Evolutionary conservation across 1,140 invertebrate genomes (phyloP).

Genomic region (Euborellia annulipes): DNA sequence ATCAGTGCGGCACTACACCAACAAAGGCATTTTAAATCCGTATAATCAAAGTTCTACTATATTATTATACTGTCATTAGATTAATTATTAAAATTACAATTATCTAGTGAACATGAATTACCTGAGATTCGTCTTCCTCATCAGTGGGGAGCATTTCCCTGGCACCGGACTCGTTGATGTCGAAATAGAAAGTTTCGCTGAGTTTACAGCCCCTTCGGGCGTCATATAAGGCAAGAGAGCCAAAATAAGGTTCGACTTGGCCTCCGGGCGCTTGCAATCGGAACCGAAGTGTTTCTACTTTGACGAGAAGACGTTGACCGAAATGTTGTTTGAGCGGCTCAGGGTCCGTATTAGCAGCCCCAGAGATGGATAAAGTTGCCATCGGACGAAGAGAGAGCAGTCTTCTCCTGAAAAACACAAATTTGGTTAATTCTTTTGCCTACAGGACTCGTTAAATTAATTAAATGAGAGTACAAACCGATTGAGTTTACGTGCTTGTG

Average conservation of each 20-base stretch:
- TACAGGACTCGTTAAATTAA: conserved; percentile 7
- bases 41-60: too few species aligned
- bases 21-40: too few species aligned
- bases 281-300: conserved; percentile 67
- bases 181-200: conserved; percentile 86
- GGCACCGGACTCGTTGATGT: conserved; percentile 58
- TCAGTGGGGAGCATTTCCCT: conserved; percentile 33
- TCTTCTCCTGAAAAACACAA: conserved; percentile 15
- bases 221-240: conserved; percentile 74
- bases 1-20: too few species aligned
- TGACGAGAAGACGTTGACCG: conserved; percentile 64
- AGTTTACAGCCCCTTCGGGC: conserved; percentile 68
- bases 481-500: conserved; percentile 57
- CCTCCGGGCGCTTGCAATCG: conserved; percentile 52
- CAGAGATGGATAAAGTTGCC: too few species aligned
- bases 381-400: too few species aligned
- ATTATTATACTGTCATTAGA: too few species aligned
- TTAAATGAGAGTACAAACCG: too few species aligned
- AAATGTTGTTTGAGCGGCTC: conserved; percentile 41
- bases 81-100: too few species aligned
- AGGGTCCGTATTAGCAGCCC: too few species aligned
- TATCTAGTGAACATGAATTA: conserved; percentile 6
- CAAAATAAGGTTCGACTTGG: conserved; percentile 78
- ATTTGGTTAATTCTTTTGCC: conserved; percentile 9
- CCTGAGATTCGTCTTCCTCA: conserved; percentile 11